Percentiles rank a stretch among this genome's conserved stretches.
Conservation (phyloP, 2,797 vertebrate species). For the Morelia viridis region DNA sequence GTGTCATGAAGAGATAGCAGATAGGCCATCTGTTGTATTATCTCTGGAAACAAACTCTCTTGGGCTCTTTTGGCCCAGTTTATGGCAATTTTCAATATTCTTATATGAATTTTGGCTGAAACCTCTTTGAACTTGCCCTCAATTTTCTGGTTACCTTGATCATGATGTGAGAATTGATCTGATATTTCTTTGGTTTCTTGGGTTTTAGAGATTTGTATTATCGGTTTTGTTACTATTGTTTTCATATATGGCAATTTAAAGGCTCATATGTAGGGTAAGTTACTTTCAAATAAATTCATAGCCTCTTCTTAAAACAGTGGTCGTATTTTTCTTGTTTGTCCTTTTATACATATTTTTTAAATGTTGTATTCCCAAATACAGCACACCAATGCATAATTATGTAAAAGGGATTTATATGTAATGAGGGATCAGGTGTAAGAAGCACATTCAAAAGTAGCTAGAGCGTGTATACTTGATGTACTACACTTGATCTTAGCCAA, state of each 20-base stretch:
- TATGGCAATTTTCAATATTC: background rate
- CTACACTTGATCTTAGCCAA: too few relatives aligned
- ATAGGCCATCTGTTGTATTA: background rate
- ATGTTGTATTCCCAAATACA: background rate
- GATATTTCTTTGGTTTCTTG: background rate
- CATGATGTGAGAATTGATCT: background rate
- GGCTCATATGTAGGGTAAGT: background rate
- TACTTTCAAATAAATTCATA: background rate
- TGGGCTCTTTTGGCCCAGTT: background rate
- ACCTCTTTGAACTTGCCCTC: background rate
- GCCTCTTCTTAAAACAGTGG: background rate
- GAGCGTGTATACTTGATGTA: background rate
- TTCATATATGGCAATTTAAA: background rate
- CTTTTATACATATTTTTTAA: background rate
- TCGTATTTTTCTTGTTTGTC: background rate
- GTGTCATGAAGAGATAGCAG: background rate
- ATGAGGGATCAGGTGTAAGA: background rate
- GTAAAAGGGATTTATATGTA: background rate
- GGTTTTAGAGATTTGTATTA: background rate
- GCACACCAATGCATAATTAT: background rate
- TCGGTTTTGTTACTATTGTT: background rate
- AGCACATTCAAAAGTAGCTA: background rate
- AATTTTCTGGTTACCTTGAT: background rate
- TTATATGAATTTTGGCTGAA: background rate
- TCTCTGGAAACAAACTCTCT: background rate